These are phyloP conservation scores for Anaspis maculata DNA, from an alignment of 2,888 invertebrate species.

Conservation along the genomic window DNA sequence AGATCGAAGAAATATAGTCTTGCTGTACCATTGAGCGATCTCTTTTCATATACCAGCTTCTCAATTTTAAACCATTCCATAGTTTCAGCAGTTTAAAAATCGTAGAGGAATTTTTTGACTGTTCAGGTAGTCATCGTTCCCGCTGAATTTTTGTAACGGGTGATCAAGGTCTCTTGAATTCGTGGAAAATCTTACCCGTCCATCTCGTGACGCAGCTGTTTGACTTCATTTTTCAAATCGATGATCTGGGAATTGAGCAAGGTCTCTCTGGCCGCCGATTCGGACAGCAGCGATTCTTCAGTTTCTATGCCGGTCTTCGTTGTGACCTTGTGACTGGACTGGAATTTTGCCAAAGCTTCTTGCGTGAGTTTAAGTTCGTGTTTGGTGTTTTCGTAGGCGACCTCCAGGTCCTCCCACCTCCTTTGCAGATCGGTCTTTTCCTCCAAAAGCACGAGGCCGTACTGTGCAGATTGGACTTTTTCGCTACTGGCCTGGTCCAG, in stretches of 20 bases:
- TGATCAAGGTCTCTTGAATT: no score
- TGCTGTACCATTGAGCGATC: no score
- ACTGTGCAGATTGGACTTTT: constrained; percentile 94
- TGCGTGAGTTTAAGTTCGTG: constrained; percentile 92
- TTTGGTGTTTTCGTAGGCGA: constrained; percentile 81
- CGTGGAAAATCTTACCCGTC: no score
- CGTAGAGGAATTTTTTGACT: no score
- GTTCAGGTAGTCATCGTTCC: no score
- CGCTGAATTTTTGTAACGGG: no score
- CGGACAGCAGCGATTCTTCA: constrained; percentile 89
- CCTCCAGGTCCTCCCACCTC: constrained; percentile 83
- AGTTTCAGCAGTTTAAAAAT: no score
- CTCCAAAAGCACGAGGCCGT: constrained; percentile 88
- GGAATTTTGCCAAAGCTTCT: constrained; percentile 93
- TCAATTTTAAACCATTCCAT: no score
- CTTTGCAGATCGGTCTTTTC: constrained; percentile 84
- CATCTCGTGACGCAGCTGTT: constrained; percentile 80
- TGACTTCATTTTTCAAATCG: constrained; percentile 84
- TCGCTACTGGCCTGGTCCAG: constrained; percentile 88
- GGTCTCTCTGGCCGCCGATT: constrained; percentile 91
- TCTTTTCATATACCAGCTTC: no score
- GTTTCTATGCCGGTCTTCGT: constrained; percentile 94
- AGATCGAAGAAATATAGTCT: no score
- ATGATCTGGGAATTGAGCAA: constrained; percentile 83
- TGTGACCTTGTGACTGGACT: constrained; percentile 89